phyloP scores from a whole-genome alignment of 2,797 vertebrate species.

The Lemur catta region DNA sequence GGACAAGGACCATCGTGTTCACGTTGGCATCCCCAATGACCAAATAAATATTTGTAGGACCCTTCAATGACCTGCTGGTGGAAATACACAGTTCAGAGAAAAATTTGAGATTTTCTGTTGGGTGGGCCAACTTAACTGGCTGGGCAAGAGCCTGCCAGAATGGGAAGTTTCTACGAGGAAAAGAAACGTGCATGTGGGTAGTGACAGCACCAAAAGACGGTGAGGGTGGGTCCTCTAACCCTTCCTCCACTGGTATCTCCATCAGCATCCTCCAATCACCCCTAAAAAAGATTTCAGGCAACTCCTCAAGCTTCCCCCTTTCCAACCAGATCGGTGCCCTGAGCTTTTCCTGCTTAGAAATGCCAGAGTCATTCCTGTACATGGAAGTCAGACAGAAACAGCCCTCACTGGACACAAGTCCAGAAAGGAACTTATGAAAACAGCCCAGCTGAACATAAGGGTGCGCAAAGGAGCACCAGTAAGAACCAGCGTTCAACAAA shows the following conservation, averaged over 20 bases:
- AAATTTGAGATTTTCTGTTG: neutral
- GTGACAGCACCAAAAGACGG: neutral
- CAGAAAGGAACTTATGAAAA: neutral
- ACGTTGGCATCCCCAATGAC: neutral
- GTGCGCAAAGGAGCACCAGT: neutral
- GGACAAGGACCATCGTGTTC: neutral
- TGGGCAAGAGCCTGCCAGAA: neutral
- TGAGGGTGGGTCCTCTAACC: neutral
- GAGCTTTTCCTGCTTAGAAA: conserved; percentile 18
- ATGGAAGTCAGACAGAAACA: neutral
- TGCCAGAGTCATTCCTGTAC: neutral
- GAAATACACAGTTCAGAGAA: neutral
- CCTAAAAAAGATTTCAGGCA: neutral
- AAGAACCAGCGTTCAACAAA: neutral
- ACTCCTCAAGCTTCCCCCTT: neutral
- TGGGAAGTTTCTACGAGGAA: neutral
- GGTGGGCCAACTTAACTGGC: neutral
- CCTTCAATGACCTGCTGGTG: neutral
- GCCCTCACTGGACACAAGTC: neutral
- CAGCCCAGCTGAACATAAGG: neutral
- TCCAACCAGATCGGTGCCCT: neutral
- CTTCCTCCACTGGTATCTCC: neutral
- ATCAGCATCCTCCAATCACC: neutral
- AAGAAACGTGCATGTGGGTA: neutral
- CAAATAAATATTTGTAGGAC: neutral